Percentiles rank a stretch among this genome's conserved stretches.
Evolutionary conservation across 2,888 invertebrate species (phyloP).

Genomic region (Polyploca ridens): DNA sequence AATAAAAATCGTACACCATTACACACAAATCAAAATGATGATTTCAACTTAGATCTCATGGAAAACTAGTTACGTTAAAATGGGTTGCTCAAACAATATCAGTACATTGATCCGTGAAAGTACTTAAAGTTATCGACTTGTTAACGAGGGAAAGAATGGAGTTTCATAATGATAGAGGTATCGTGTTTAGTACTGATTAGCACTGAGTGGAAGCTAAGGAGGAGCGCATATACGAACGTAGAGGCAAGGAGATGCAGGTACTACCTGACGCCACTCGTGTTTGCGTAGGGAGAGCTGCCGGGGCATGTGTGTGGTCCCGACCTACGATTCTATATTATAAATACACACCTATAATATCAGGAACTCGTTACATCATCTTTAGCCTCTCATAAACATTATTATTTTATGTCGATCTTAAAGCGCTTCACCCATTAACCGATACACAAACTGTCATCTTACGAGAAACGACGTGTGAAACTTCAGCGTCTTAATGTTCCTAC

Average conservation of each 20-base stretch:
- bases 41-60: neutral
- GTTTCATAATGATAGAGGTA: conserved; percentile 73
- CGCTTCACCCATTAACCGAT: conserved; percentile 36
- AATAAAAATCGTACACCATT: neutral
- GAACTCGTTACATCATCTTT: conserved; percentile 17
- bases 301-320: conserved; percentile 74
- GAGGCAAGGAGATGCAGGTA: conserved; percentile 56
- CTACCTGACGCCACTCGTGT: conserved; percentile 62
- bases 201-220: conserved; percentile 64
- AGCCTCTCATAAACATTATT: conserved; percentile 16
- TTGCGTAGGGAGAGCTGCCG: conserved; percentile 68
- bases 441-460: conserved; percentile 40
- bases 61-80: conserved; percentile 26
- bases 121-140: conserved; percentile 66
- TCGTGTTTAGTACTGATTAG: conserved; percentile 76
- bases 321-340: conserved; percentile 27
- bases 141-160: conserved; percentile 74
- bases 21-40: neutral
- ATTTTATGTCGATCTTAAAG: conserved; percentile 30
- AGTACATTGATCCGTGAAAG: conserved; percentile 57
- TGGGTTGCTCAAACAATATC: conserved; percentile 46
- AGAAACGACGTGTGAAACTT: conserved; percentile 54
- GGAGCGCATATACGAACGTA: conserved; percentile 57
- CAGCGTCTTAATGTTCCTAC: conserved; percentile 48
- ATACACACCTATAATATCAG: conserved; percentile 19